Evolutionary conservation across 2,797 vertebrate species (phyloP), one percentile per base, ranked within the genome.

Genomic region (Megalops cyprinoides): DNA sequence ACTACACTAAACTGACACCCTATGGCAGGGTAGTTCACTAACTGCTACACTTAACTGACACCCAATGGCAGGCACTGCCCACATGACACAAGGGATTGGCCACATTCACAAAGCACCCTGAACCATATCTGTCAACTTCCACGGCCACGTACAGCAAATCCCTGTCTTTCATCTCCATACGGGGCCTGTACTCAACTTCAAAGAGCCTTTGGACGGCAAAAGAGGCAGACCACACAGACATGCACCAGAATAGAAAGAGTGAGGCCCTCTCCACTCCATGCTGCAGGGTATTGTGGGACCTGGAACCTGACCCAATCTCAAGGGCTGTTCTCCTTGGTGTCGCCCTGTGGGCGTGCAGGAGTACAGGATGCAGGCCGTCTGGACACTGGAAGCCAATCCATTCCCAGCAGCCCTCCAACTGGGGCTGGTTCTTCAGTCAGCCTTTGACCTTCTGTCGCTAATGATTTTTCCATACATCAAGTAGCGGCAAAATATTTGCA

Each of bases 171-270:
- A 71, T 71, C 39, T 28, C 10, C 67, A 44, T 20, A 23, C 10
- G 3, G 25, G 6, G 62, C 18, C 67, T 71, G 37, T 71, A n/a
- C 71, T 71, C 67, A 71, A 44, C 67, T 44, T 71, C 67, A 71
- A 42, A 71, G 67, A 39, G 39, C 39, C 39, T 71, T 39, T 34
- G 8, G 0, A 23, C 37, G 67, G 14, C 37, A 71, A 37, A n/a
- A n/a, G 37, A 71, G 67, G 67, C n/a, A n/a, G n/a, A n/a, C n/a
- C n/a, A n/a, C n/a, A n/a, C n/a, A 44, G 20, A 71, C 39, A 44
- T 7, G 62, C 34, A 37, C n/a, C n/a, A 7, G 31, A 4, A 34
- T 28, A 0, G 62, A 67, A 39, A 67, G 62, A 67, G 3, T 28
- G 37, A 39, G 44, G 67, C 1, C 1, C 39, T 44, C 5, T 71